Base-by-base conservation (phyloP, 2,797 vertebrate genomes). In the Graptemys geographica region DNA sequence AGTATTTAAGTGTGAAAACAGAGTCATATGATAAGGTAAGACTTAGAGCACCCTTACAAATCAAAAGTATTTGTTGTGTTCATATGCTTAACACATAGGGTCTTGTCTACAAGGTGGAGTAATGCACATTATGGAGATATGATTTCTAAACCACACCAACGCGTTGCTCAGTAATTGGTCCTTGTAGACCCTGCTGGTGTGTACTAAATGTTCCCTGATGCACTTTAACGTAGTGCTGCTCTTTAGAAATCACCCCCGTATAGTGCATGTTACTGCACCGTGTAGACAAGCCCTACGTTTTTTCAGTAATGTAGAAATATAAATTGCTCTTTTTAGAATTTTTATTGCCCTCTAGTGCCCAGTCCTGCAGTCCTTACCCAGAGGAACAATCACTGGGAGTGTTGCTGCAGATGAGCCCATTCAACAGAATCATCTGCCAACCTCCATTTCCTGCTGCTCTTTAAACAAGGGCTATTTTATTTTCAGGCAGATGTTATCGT, bases 401-500 rank as follows among this genome's bases (percentile, higher is more conserved):
- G 6, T 2, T n/a, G 51, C 51, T 15, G 51, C 51, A 51, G 51
- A 15, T 51, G 51, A 51, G 51, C 51, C 51, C 51, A 15, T 51
- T 51, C 51, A 51, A 15, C 51, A 76, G 44, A 74, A 83, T 56
- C 8, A 31, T 33, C 18, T 47, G 25, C 15, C 1, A 11, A 3
- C 1, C 3, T 88, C 79, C 7, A 55, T 74, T 78, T 89, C 88
- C 62, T 91, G 47, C 8, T 33, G 2, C 18, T 56, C 37, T 49
- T 55, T 74, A 27, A 82, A 81, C 81, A 27, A 80, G 31, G 52
- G 81, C 2, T 69, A 79, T 81, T 90, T 72, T 72, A 78, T 11
- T 72, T 86, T 89, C 86, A 98, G 98, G 98, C 98, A 55, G 97
- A 98, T 83, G 95, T 98, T 79, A 97, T 98, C 90, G 97, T 98